These are phyloP conservation scores for Neotoxoptera formosana DNA, from an alignment of 1,140 invertebrate genomes.

Conservation along the genomic window DNA sequence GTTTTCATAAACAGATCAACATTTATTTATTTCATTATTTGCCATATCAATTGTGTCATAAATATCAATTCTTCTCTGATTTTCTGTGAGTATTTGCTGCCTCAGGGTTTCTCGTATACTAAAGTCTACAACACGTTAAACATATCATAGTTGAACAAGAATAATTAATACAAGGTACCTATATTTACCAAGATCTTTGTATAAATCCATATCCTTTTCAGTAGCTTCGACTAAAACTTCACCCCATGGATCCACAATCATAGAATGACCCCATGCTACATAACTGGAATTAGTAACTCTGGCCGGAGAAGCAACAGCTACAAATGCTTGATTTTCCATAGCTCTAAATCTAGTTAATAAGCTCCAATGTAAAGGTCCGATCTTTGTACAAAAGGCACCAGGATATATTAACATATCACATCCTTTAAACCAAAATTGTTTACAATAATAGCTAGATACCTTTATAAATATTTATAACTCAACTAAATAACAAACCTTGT, in stretches of 20 bases:
- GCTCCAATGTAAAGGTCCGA: conserved; percentile 92
- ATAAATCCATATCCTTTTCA: conserved; percentile 75
- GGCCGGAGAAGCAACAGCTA: conserved; percentile 80
- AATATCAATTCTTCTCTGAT: conserved; percentile 80
- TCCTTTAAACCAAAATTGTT: conserved; percentile 65
- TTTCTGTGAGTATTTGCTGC: conserved; percentile 79
- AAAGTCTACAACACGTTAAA: conserved; percentile 70
- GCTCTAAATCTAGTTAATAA: conserved; percentile 81
- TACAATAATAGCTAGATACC: not conserved
- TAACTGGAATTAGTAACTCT: conserved; percentile 76
- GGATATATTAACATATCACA: conserved; percentile 88
- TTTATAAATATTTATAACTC: too few relatives aligned
- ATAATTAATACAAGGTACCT: conserved; percentile 59
- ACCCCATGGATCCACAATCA: conserved; percentile 88
- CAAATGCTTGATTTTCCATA: conserved; percentile 86
- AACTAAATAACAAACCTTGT: conserved; percentile 66
- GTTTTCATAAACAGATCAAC: too few relatives aligned
- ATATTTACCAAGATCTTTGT: conserved; percentile 77
- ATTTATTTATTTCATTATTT: conserved; percentile 38
- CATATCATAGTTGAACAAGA: not conserved
- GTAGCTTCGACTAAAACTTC: conserved; percentile 76
- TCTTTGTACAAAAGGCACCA: conserved; percentile 96
- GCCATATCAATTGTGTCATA: conserved; percentile 72
- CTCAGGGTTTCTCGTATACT: conserved; percentile 76
- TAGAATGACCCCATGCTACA: conserved; percentile 88